Evolutionary conservation across 2,113 vertebrate species (phyloP), one percentile per base, ranked within the genome.

Genomic region (Physeter macrocephalus): DNA sequence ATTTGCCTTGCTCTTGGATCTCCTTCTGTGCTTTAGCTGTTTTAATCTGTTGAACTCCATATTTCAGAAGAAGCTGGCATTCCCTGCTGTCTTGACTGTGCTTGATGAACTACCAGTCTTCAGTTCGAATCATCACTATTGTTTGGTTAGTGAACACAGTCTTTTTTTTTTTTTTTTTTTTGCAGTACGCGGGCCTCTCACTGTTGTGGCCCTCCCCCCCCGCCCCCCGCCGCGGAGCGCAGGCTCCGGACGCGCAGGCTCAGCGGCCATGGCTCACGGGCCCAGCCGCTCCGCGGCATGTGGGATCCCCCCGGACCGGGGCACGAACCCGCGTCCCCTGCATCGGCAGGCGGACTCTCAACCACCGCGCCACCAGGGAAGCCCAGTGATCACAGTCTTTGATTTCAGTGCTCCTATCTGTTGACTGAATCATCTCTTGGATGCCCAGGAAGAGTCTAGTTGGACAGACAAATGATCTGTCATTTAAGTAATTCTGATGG

Each of bases 1-100:
- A 75, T 93, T 49, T 14, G 95, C 88, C 34, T 89, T 83, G 31
- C 54, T 93, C 61, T 78, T 43, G 41, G 49, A 0, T 46, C 96
- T 95, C 84, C 34, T 96, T 96, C 72, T 93, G 54, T 93, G 72
- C 34, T 66, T 81, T 34, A 93, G 78, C 27, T 92, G 29, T 80
- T 89, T 88, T 61, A 83, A 86, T 92, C 72, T 84, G 67, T 69
- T 59, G 36, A 29, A 25, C 25, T 93, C 61, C 6, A 0, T 62
- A 87, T 69, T 89, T 93, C 77, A 89, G 71, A 69, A 95, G 87
- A 43, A 77, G 64, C 66, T 87, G 39, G 39, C 10, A 17, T 71
- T 95, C 59, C 49, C 61, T 74, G 18, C 20, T 81, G 71, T 64
- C 49, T 18, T 61, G 34, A 29, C 52, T 61, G 54, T 29, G 25